A percentile compares a stretch with the other conserved stretches of the same genome.
Conservation (phyloP, 2,113 vertebrate genomes). For the Sinocyclocheilus anshuiensis region DNA sequence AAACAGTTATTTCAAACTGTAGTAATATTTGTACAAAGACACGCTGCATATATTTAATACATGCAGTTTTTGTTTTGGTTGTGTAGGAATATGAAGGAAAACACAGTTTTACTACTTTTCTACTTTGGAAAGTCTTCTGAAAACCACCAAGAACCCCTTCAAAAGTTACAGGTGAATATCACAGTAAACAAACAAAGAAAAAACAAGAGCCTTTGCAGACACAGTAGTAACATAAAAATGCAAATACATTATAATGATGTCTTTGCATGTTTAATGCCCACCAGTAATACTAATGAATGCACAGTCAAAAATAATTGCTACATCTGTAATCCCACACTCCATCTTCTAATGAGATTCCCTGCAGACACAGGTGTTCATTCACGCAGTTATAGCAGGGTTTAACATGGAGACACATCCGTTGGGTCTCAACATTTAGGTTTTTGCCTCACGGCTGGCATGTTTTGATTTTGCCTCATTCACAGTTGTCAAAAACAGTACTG, state of each 20-base stretch:
- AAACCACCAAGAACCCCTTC: neutral
- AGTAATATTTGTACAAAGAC: too few relatives aligned
- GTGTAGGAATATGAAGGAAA: neutral
- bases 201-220: neutral
- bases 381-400: neutral
- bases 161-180: neutral
- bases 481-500: slow-evolving; percentile 27
- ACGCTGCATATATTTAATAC: too few relatives aligned
- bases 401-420: slow-evolving; percentile 14
- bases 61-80: too few relatives aligned
- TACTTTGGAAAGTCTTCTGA: neutral
- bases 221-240: slow-evolving; percentile 1
- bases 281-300: neutral
- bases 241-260: neutral
- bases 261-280: neutral
- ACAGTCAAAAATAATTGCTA: slow-evolving; percentile 11
- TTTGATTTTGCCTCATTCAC: slow-evolving; percentile 42
- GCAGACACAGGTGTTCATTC: slow-evolving; percentile 11
- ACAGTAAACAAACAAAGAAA: neutral
- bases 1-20: too few relatives aligned
- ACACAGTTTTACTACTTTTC: neutral
- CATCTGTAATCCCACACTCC: slow-evolving; percentile 9
- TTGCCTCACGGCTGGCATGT: slow-evolving; percentile 9
- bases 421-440: slow-evolving; percentile 12
- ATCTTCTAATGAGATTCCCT: neutral